Evolutionary conservation across 2,113 vertebrate species (phyloP).

Genomic region (Ceuthmochares aereus): DNA sequence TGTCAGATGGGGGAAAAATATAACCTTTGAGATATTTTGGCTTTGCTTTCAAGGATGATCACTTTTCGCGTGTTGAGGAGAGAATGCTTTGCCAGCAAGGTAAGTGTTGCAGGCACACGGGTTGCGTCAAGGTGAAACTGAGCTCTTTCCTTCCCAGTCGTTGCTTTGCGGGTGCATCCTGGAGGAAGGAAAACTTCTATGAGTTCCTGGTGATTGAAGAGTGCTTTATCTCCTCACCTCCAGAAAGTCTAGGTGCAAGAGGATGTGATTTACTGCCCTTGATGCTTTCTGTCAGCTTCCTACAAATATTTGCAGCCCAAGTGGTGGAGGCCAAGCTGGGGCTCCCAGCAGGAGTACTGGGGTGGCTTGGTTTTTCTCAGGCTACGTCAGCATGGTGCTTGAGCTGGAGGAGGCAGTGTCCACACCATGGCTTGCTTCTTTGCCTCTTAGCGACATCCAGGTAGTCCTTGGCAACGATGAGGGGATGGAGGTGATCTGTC

Average conservation of each 20-base stretch:
- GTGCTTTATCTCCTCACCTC: background rate
- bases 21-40: conserved; percentile 28
- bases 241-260: background rate
- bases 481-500: conserved; percentile 4
- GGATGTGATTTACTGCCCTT: background rate
- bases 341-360: background rate
- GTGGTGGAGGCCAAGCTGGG: background rate
- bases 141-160: background rate
- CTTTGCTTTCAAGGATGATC: conserved; percentile 30
- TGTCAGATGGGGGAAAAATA: conserved; percentile 22
- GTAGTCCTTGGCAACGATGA: background rate
- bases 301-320: background rate
- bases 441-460: background rate
- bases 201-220: background rate
- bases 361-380: background rate
- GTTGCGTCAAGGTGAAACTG: background rate
- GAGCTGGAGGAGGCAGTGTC: background rate
- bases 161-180: background rate
- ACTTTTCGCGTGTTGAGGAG: background rate
- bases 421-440: background rate
- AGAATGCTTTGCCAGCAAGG: background rate
- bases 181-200: background rate
- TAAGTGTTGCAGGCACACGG: conserved; percentile 32
- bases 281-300: background rate
- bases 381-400: background rate